Evolutionary conservation across 1,140 invertebrate genomes (phyloP).

Genomic region (Hirudo medicinalis): DNA sequence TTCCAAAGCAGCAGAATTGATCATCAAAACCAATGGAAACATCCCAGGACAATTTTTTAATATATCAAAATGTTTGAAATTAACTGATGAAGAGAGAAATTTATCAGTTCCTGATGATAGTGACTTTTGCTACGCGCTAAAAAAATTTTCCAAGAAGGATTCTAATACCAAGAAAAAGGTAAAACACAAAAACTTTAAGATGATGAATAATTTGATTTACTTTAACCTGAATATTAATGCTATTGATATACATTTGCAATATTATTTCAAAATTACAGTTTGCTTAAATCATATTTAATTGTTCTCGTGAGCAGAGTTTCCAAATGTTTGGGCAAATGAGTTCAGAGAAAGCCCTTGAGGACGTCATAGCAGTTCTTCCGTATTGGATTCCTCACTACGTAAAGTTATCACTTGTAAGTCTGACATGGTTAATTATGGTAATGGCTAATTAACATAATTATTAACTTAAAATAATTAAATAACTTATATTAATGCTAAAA

Average conservation of each 20-base stretch:
- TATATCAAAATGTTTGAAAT: not conserved
- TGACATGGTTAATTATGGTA: not conserved
- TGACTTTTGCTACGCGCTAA: slow-evolving; percentile 41
- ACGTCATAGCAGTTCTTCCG: slow-evolving; percentile 7
- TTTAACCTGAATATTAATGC: too few species aligned
- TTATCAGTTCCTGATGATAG: not conserved
- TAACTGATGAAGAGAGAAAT: not conserved
- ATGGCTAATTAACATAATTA: not conserved
- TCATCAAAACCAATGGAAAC: slow-evolving; percentile 44
- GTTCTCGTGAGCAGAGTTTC: not conserved
- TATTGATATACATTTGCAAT: too few species aligned
- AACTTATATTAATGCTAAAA: too few species aligned
- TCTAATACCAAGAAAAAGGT: slow-evolving; percentile 69
- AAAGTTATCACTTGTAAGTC: slow-evolving; percentile 8
- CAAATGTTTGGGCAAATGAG: not conserved
- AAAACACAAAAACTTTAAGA: too few species aligned
- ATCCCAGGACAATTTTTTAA: slow-evolving; percentile 30
- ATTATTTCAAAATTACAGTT: too few species aligned
- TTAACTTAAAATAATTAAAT: not conserved
- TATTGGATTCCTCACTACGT: slow-evolving; percentile 17
- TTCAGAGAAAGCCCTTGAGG: not conserved
- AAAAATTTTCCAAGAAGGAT: slow-evolving; percentile 66
- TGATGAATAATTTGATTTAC: too few species aligned
- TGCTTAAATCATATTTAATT: too few species aligned
- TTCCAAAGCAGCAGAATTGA: slow-evolving; percentile 59